phyloP scores from a whole-genome alignment of 1,140 invertebrate genomes.

The Elysia chlorotica region DNA sequence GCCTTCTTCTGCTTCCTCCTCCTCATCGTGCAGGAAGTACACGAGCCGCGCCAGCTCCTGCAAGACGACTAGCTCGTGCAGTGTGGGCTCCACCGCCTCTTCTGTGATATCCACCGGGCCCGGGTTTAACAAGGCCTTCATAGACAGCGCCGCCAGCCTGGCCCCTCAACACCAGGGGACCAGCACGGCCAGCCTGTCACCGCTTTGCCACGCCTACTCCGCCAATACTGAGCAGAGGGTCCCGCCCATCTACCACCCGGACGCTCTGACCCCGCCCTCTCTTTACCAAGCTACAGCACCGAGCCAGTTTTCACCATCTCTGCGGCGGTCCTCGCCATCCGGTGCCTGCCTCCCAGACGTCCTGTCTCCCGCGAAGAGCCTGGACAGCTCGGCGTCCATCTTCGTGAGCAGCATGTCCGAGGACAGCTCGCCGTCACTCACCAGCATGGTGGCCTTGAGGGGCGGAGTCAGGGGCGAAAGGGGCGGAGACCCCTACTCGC shows the following conservation, averaged over 20 bases:
- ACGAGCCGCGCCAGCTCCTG: background rate
- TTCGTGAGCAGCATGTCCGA: too few relatives aligned
- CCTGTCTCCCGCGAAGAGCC: too few relatives aligned
- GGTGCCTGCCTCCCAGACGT: too few relatives aligned
- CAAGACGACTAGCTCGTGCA: background rate
- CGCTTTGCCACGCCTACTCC: too few relatives aligned
- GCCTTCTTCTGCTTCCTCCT: background rate
- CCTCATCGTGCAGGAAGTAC: background rate
- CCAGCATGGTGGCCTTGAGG: too few relatives aligned
- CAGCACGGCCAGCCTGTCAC: background rate
- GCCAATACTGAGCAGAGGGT: background rate
- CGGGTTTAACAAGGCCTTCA: slow-evolving; percentile 1
- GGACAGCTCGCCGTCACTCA: too few relatives aligned
- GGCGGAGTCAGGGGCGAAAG: too few relatives aligned
- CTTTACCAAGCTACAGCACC: background rate
- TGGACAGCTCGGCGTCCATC: too few relatives aligned
- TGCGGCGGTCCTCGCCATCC: too few relatives aligned
- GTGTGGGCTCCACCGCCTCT: background rate
- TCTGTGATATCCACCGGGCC: background rate
- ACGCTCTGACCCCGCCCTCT: background rate
- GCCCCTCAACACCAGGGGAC: background rate
- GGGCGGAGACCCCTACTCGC: too few relatives aligned
- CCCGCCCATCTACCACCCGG: background rate
- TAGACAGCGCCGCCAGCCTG: slow-evolving; percentile 1
- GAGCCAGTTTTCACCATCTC: too few relatives aligned